Evolutionary conservation across 2,888 invertebrate species (phyloP).

Genomic region (Yponomeuta evonymella): DNA sequence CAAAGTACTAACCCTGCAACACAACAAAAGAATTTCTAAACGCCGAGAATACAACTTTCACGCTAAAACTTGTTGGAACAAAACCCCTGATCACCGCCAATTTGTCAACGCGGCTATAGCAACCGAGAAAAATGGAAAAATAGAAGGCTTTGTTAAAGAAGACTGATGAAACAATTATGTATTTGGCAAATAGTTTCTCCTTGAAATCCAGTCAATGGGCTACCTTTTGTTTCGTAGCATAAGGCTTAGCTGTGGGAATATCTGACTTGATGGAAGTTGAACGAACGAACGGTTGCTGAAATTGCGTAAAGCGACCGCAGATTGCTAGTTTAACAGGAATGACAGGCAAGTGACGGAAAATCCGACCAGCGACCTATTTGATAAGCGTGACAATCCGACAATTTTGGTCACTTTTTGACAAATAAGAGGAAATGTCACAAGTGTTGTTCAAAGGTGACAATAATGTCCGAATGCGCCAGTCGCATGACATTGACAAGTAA

Average conservation of each 20-base stretch:
- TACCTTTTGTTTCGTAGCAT: not conserved
- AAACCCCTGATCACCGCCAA: not conserved
- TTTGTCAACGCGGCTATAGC: not conserved
- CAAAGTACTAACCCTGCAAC: not conserved
- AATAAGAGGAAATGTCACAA: too few species aligned
- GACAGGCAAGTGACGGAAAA: too few species aligned
- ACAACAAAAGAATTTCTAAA: not conserved
- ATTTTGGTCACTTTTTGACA: too few species aligned
- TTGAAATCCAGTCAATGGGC: not conserved
- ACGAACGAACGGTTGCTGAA: not conserved
- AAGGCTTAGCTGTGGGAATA: not conserved
- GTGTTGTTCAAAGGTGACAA: too few species aligned
- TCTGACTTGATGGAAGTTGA: not conserved
- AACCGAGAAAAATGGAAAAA: not conserved
- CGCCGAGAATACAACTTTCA: not conserved
- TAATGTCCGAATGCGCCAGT: too few species aligned
- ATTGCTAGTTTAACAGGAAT: too few species aligned
- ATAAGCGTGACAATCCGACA: too few species aligned
- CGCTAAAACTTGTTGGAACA: not conserved
- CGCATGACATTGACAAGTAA: too few species aligned
- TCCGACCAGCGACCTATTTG: too few species aligned
- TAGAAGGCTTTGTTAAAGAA: not conserved
- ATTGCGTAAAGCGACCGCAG: too few species aligned
- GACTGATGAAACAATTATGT: conserved; percentile 1
- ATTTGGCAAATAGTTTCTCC: not conserved